Conservation (phyloP, 2,797 vertebrate species). For the Microctenopoma steveboyesi region DNA sequence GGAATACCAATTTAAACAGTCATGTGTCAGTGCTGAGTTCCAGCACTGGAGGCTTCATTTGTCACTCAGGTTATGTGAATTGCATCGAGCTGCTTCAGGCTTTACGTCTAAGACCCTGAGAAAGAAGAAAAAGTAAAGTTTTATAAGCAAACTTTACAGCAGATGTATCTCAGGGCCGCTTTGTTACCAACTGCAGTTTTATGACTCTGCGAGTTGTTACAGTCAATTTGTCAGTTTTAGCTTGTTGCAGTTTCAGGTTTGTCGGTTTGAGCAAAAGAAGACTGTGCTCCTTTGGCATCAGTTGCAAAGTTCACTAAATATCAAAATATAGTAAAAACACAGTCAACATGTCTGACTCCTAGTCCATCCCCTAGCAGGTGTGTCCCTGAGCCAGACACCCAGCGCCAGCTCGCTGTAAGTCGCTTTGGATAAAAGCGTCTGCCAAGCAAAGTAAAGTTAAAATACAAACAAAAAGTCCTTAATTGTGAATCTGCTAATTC, state of each 20-base stretch:
- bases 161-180: constrained; percentile 10
- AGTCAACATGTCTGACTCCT: too few species aligned
- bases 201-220: constrained; percentile 10
- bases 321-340: neutral
- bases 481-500: neutral
- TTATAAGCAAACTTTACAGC: constrained; percentile 14
- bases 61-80: constrained; percentile 39
- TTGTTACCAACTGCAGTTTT: constrained; percentile 15
- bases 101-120: constrained; percentile 14
- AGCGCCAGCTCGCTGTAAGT: too few species aligned
- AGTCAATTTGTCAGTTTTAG: constrained; percentile 9
- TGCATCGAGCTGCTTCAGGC: constrained; percentile 16
- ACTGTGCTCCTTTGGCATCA: neutral
- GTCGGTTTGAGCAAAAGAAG: constrained; percentile 14
- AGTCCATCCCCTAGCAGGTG: too few species aligned
- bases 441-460: too few species aligned
- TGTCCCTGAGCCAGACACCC: too few species aligned
- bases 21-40: constrained; percentile 15
- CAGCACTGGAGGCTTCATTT: constrained; percentile 34
- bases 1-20: constrained; percentile 44
- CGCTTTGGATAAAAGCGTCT: too few species aligned
- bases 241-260: neutral
- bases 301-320: neutral
- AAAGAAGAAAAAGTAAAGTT: constrained; percentile 1
- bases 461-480: too few species aligned